Base-by-base conservation (phyloP, 2,113 vertebrate species). In the Phaetusa simplex region DNA sequence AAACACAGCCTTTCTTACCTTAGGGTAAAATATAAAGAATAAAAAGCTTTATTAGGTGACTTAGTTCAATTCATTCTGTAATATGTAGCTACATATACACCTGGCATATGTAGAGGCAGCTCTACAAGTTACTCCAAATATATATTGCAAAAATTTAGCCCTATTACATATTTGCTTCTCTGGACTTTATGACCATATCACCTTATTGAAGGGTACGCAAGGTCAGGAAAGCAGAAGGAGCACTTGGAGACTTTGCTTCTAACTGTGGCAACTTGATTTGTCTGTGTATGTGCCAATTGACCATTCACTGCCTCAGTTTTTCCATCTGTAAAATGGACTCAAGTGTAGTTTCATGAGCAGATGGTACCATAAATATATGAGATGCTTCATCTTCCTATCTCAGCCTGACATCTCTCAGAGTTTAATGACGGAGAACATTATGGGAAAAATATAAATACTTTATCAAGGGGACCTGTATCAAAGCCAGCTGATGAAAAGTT, bases 241-340 rank as follows among this genome's bases (percentile, higher is more conserved):
- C 77, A 82, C 86, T 92, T 91, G 71, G 59, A 87, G 53, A 70
- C 50, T 90, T 94, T 71, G 65, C 52, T 92, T 82, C 86, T 91
- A 94, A 95, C 47, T 88, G 32, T 67, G 56, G 29, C 88, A 95
- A 89, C 82, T 52, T 1, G 1, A 73, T 91, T 64, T 89, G 64
- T 27, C 82, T 3, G 1, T 50, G 36, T 66, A 77, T 62, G 26
- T 94, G 83, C 71, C 81, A 90, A 61, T 2, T 77, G 78, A 95
- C 78, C 53, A 73, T 45, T 55, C 62, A 38, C n/a, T 80, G 66
- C 87, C 82, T 96, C 91, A 70, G 84, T 70, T 80, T 96, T 94
- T 95, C 78, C 82, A 95, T 78, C 81, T 77, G 66, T 95, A 94
- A 90, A 94, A 96, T 81, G 88, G 86, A 88, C 76, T 82, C 67